Evolutionary conservation across 2,797 vertebrate species (phyloP).

Genomic region (Moxostoma hubbsi): DNA sequence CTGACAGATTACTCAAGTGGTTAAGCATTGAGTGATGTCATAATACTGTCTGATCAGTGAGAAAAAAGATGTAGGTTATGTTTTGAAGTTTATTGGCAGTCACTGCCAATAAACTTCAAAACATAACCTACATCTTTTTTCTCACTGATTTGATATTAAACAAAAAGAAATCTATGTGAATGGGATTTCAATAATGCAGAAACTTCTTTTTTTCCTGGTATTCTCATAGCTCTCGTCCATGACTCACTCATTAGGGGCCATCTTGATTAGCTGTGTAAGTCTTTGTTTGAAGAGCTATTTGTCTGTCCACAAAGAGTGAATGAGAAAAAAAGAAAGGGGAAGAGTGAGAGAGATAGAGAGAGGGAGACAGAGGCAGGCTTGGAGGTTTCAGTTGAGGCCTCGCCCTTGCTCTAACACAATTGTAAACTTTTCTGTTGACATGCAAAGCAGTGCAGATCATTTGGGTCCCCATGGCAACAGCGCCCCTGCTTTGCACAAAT

Average conservation of each 20-base stretch:
- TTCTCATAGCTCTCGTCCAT: too few species aligned
- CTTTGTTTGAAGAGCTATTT: slow-evolving; percentile 54
- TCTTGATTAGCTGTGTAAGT: slow-evolving; percentile 47
- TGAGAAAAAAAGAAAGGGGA: slow-evolving; percentile 47
- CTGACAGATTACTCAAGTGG: slow-evolving; percentile 31
- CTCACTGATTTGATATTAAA: slow-evolving; percentile 40
- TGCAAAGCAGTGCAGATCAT: slow-evolving; percentile 73
- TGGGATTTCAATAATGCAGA: slow-evolving; percentile 7
- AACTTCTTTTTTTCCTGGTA: too few species aligned
- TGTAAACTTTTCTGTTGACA: slow-evolving; percentile 76
- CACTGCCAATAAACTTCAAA: too few species aligned
- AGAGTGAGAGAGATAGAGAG: slow-evolving; percentile 6
- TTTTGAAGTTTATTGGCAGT: slow-evolving; percentile 26
- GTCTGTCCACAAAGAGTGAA: slow-evolving; percentile 51
- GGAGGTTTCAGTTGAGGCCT: slow-evolving; percentile 57
- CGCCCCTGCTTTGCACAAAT: slow-evolving; percentile 71
- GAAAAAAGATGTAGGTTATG: background rate
- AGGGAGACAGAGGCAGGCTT: slow-evolving; percentile 38
- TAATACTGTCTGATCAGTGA: slow-evolving; percentile 20
- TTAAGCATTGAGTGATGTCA: slow-evolving; percentile 49
- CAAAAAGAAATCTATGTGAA: slow-evolving; percentile 32
- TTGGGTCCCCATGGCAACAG: slow-evolving; percentile 72
- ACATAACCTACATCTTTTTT: too few species aligned
- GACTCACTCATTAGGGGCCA: slow-evolving; percentile 46
- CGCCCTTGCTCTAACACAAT: slow-evolving; percentile 56